A percentile compares a stretch with the other conserved stretches of the same genome.
Evolutionary conservation across 1,140 invertebrate species (phyloP).

Genomic region (Dolichoris vasculosae): DNA sequence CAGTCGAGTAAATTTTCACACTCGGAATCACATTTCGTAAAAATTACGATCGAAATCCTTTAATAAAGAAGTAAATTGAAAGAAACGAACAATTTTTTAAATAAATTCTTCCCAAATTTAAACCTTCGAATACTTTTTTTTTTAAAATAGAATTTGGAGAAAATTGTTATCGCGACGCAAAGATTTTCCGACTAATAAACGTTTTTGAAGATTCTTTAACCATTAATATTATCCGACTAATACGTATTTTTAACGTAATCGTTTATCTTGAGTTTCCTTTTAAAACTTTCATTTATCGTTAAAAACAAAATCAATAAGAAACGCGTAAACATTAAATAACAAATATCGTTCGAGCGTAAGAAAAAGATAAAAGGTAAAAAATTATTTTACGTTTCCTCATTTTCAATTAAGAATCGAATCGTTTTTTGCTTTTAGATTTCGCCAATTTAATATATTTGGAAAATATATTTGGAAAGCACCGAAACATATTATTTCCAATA

Average conservation of each 20-base stretch:
- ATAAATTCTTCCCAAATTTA: background rate
- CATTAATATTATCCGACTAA: background rate
- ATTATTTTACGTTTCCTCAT: background rate
- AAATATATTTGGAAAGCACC: too few species aligned
- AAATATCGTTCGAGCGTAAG: background rate
- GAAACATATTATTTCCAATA: too few species aligned
- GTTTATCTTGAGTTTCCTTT: background rate
- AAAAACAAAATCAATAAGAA: too few species aligned
- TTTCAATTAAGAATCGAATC: background rate
- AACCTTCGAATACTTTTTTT: background rate
- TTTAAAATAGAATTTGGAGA: background rate
- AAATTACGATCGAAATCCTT: background rate
- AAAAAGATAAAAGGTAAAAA: background rate
- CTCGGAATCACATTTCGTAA: background rate
- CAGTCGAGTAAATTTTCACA: background rate
- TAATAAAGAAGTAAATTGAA: background rate
- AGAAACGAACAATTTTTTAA: background rate
- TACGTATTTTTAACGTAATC: background rate
- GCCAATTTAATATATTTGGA: too few species aligned
- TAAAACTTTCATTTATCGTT: background rate
- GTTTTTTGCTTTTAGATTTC: background rate
- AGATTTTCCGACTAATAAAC: background rate
- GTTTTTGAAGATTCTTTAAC: background rate
- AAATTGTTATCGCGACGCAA: background rate
- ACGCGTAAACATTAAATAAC: background rate